Conservation (phyloP, 2,113 vertebrate species). For the Cervus canadensis region DNA sequence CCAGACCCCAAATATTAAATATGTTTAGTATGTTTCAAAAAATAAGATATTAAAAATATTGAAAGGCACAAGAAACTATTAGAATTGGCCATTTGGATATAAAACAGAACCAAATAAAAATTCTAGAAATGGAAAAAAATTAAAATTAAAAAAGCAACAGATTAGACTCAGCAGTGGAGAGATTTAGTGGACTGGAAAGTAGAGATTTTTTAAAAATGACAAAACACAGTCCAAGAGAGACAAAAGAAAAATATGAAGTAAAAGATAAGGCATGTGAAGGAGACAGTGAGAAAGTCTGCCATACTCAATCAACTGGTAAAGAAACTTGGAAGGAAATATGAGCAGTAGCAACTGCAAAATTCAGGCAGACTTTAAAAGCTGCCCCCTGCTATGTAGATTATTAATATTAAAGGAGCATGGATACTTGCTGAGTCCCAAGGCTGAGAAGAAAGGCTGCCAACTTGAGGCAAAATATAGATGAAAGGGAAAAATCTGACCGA, state of each 20-base stretch:
- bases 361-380: constrained; percentile 54
- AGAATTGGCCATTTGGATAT: background rate
- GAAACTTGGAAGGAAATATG: background rate
- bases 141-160: background rate
- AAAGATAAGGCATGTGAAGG: background rate
- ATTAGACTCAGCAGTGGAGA: constrained; percentile 51
- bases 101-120: constrained; percentile 12
- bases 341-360: constrained; percentile 20
- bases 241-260: background rate
- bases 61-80: background rate
- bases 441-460: constrained; percentile 31
- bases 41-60: background rate
- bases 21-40: background rate
- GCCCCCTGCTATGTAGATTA: constrained; percentile 36
- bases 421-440: background rate
- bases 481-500: constrained; percentile 55
- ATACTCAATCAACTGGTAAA: background rate
- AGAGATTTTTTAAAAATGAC: background rate
- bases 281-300: background rate
- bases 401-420: constrained; percentile 56
- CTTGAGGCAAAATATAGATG: constrained; percentile 41
- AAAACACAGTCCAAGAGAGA: background rate
- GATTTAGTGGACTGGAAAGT: constrained; percentile 56
- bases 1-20: background rate
- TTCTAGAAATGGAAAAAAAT: background rate